A percentile compares a stretch with the other conserved stretches of the same genome.
These are phyloP conservation scores for Hydropotes inermis DNA, from an alignment of 2,113 vertebrate genomes.

Conservation along the genomic window DNA sequence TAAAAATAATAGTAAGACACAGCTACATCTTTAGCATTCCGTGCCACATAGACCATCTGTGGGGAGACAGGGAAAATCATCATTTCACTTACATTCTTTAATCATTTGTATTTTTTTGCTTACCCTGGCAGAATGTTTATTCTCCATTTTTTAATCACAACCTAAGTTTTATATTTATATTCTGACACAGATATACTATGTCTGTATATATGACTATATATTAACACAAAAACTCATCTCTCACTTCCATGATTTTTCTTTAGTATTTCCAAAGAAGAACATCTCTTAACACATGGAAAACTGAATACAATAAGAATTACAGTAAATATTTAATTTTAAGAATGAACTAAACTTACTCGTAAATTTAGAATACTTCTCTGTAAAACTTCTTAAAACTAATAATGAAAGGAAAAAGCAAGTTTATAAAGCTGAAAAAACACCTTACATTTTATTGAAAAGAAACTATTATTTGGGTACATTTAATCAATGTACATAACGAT, in stretches of 20 bases:
- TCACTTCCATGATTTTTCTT: not conserved
- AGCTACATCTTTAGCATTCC: conserved; percentile 84
- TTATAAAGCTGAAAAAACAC: not conserved
- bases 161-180: not conserved
- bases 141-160: not conserved
- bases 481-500: not conserved
- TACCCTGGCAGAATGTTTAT: not conserved
- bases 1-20: conserved; percentile 87
- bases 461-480: not conserved
- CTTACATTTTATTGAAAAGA: not conserved
- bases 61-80: not conserved
- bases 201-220: not conserved
- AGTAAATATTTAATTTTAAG: not conserved
- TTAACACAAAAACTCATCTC: not conserved
- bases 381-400: not conserved
- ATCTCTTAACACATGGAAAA: not conserved
- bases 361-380: not conserved
- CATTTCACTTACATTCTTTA: not conserved
- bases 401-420: not conserved
- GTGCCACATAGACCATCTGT: conserved; percentile 84
- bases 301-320: not conserved
- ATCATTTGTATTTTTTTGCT: not conserved
- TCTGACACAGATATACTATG: not conserved
- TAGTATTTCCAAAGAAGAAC: not conserved
- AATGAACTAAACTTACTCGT: not conserved